These are phyloP conservation scores for Microchrysa polita DNA, from an alignment of 2,888 invertebrate species.

Conservation along the genomic window DNA sequence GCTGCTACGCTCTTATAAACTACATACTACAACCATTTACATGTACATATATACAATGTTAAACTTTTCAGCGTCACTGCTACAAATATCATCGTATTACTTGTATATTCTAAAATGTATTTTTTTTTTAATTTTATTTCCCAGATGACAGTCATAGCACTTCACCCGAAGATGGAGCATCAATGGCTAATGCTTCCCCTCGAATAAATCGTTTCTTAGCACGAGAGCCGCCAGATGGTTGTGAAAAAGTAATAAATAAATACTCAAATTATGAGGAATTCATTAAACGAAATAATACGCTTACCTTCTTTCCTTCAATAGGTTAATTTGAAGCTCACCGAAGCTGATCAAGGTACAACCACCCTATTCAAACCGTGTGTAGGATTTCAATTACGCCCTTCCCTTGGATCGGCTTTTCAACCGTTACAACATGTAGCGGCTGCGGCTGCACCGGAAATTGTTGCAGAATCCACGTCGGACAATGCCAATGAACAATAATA, in stretches of 20 bases:
- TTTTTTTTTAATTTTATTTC: slow-evolving; percentile 53
- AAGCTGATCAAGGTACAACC: slow-evolving; percentile 50
- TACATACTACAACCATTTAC: too few species aligned
- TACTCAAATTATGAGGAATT: too few species aligned
- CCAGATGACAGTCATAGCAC: slow-evolving; percentile 79
- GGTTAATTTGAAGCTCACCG: slow-evolving; percentile 51
- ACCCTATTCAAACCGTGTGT: slow-evolving; percentile 70
- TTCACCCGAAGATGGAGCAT: slow-evolving; percentile 78
- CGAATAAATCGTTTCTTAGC: slow-evolving; percentile 87
- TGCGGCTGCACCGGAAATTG: slow-evolving; percentile 3
- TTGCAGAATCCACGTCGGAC: slow-evolving; percentile 12
- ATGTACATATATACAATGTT: too few species aligned
- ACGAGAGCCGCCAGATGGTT: slow-evolving; percentile 89
- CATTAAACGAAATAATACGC: too few species aligned
- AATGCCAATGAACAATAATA: slow-evolving; percentile 49
- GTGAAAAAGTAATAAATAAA: slow-evolving; percentile 73
- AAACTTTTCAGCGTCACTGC: too few species aligned
- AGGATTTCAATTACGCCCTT: slow-evolving; percentile 81
- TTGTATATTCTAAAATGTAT: too few species aligned
- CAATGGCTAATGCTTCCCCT: slow-evolving; percentile 79
- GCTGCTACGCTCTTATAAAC: too few species aligned
- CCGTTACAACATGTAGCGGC: slow-evolving; percentile 60
- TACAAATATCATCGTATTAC: too few species aligned
- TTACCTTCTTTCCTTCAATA: slow-evolving; percentile 31
- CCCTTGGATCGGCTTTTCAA: slow-evolving; percentile 83